These are phyloP conservation scores for Melanostoma mellinum DNA, from an alignment of 2,888 invertebrate genomes.

Conservation along the genomic window DNA sequence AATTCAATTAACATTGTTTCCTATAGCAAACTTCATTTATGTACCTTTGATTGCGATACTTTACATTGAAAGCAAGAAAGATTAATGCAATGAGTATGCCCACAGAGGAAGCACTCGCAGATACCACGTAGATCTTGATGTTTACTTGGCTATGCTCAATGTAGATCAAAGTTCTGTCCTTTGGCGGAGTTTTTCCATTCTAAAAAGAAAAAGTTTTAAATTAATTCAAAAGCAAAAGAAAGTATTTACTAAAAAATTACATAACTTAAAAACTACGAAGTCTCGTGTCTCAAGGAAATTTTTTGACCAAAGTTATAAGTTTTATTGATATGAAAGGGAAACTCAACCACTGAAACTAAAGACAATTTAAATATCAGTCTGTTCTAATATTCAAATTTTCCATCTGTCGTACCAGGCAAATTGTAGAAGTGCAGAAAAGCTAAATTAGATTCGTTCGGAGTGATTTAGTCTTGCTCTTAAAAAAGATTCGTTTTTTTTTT, in stretches of 20 bases:
- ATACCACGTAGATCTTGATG: slow-evolving; percentile 94
- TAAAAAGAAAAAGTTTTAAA: slow-evolving; percentile 74
- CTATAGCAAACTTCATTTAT: slow-evolving; percentile 19
- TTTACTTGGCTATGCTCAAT: slow-evolving; percentile 96
- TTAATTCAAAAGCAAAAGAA: background rate
- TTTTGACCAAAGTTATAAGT: too few relatives aligned
- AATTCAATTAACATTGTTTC: background rate
- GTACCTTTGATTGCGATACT: slow-evolving; percentile 96
- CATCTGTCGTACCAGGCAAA: too few relatives aligned
- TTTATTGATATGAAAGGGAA: too few relatives aligned
- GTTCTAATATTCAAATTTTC: too few relatives aligned
- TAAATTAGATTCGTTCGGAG: too few relatives aligned
- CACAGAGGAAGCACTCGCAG: slow-evolving; percentile 92
- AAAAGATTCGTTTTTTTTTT: too few relatives aligned
- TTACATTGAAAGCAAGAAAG: slow-evolving; percentile 97
- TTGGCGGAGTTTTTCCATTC: slow-evolving; percentile 89
- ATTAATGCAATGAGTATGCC: slow-evolving; percentile 95
- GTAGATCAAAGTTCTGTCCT: slow-evolving; percentile 94
- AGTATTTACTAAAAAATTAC: background rate
- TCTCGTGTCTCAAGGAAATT: too few relatives aligned
- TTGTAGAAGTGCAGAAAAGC: too few relatives aligned
- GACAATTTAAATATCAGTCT: too few relatives aligned
- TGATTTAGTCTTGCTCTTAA: too few relatives aligned
- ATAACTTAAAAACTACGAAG: background rate
- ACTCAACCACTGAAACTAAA: too few relatives aligned